Evolutionary conservation across 2,888 invertebrate genomes (phyloP).

Genomic region (Amblyjoppa fuscipennis): DNA sequence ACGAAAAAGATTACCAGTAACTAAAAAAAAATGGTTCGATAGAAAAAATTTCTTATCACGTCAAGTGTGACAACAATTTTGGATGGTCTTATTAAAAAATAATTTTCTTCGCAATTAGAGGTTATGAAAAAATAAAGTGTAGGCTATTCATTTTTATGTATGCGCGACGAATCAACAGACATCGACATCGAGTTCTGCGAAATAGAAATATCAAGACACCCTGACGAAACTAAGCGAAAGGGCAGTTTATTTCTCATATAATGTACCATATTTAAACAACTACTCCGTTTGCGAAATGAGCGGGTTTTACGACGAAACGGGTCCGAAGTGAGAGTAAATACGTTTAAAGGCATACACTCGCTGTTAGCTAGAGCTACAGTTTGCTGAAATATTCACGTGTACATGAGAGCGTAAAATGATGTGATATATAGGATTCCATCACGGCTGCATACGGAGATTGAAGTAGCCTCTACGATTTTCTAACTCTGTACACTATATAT

Average conservation of each 20-base stretch:
- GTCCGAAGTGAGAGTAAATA: constrained; percentile 63
- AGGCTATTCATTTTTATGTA: not conserved
- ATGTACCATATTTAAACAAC: constrained; percentile 60
- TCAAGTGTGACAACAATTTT: not conserved
- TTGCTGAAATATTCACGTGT: constrained; percentile 55
- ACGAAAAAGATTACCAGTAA: constrained; percentile 5
- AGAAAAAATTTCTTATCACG: not conserved
- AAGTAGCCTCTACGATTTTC: constrained; percentile 63
- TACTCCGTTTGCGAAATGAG: constrained; percentile 52
- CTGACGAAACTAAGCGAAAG: constrained; percentile 31
- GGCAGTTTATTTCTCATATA: constrained; percentile 48
- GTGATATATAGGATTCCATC: constrained; percentile 58
- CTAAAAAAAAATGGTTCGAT: not conserved
- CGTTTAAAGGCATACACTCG: constrained; percentile 32
- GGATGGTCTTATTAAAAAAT: not conserved
- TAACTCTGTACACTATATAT: constrained; percentile 13
- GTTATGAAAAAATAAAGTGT: not conserved
- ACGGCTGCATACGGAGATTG: constrained; percentile 56
- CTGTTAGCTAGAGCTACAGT: constrained; percentile 34
- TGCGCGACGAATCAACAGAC: not conserved
- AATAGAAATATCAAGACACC: constrained; percentile 22
- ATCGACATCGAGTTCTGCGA: not conserved
- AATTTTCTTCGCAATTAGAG: not conserved
- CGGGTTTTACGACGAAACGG: constrained; percentile 54
- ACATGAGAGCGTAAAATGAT: constrained; percentile 60